phyloP scores from a whole-genome alignment of 2,888 invertebrate genomes.

The Amaurobius ferox region DNA sequence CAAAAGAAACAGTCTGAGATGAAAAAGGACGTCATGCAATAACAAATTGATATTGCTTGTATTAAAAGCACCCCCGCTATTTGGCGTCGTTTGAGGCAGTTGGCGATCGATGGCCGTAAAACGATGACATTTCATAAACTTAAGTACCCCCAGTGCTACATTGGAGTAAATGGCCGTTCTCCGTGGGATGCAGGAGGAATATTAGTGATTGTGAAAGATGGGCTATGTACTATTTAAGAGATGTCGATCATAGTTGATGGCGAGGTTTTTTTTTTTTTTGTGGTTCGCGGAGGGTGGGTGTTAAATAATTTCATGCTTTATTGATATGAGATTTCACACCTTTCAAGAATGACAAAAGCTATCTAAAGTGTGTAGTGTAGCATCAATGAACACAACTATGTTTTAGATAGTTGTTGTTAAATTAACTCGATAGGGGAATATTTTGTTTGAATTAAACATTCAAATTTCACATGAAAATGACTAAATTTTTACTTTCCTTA shows the following conservation, averaged over 20 bases:
- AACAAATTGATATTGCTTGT: constrained; percentile 69
- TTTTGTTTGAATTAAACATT: too few species aligned
- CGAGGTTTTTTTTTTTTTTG: too few species aligned
- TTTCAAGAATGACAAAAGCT: too few species aligned
- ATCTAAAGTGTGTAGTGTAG: too few species aligned
- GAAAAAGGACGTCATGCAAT: constrained; percentile 67
- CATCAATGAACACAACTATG: too few species aligned
- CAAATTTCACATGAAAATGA: too few species aligned
- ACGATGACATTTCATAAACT: constrained; percentile 61
- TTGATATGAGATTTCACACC: too few species aligned
- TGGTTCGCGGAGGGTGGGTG: too few species aligned
- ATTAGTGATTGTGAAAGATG: neutral
- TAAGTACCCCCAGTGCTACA: constrained; percentile 43
- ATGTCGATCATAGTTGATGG: constrained; percentile 12
- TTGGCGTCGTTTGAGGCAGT: constrained; percentile 63
- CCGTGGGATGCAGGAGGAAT: neutral
- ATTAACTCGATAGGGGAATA: too few species aligned
- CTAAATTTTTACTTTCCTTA: too few species aligned
- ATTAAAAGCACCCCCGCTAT: constrained; percentile 62
- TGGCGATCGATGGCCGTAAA: constrained; percentile 60
- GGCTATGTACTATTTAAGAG: neutral
- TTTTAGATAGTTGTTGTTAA: too few species aligned
- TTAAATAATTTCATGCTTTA: too few species aligned
- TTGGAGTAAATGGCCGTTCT: neutral
- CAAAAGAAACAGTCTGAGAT: constrained; percentile 48